Base-by-base conservation (phyloP, 2,113 vertebrate genomes). In the Hypomesus transpacificus region DNA sequence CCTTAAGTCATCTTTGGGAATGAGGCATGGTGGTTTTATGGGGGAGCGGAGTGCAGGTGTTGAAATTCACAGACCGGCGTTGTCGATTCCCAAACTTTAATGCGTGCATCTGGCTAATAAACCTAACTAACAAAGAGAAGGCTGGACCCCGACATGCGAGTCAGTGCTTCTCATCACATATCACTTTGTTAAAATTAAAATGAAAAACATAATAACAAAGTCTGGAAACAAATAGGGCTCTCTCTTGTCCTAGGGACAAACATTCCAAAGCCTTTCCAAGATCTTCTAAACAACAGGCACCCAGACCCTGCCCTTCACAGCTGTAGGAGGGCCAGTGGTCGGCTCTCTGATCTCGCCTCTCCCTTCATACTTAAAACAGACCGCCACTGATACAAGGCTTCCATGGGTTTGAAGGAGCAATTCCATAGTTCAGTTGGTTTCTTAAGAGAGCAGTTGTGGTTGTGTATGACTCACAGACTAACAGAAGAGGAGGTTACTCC, bases 41-140 rank as follows among this genome's bases (percentile, higher is more conserved):
- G 24, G 21, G 24, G 22, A 61, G 59, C 26, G 6, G 22, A 61
- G 51, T 1, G 16, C 34, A 21, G 67, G 59, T 61, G 89, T 86
- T 87, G 80, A 83, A 84, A 83, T 71, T 73, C 82, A 84, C 83
- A 72, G 75, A 84, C 73, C 73, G 57, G 75, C 17, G 58, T 61
- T 74, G 79, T 51, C 14, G 79, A 83, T 83, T 88, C 82, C 81
- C 75, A 70, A 82, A 76, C 75, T 78, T 85, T 80, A 75, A 82
- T 18, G 70, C 75, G 52, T 69, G 74, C 90, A 91, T 90, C 87
- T 90, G 88, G 87, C 80, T 76, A 77, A 86, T 89, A 89, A 89
- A 90, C 69, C 57, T 31, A 16, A 66, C 56, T 28, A 61, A 79
- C 54, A 74, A 82, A 78, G 68, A 79, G 69, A 68, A 81, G 63